Base-by-base conservation (phyloP, 2,797 vertebrate species). In the Pagetopsis macropterus region DNA sequence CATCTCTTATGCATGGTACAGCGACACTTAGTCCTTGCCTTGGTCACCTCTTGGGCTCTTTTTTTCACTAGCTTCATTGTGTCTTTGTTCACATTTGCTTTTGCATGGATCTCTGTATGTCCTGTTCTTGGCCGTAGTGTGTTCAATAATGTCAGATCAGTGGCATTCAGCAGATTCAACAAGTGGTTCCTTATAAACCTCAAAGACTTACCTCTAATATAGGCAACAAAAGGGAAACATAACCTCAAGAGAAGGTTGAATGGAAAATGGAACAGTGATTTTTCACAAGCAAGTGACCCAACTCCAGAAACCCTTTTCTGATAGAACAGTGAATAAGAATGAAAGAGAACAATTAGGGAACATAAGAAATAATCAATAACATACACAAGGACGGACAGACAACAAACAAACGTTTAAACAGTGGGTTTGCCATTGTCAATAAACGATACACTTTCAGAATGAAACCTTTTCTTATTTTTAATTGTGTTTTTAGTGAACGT, bases 151-250 rank as follows among this genome's bases (percentile, higher is more conserved):
- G 76, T 84, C 85, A 67, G 64, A 75, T 75, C 64, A 16, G 33
- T 51, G 57, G 81, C 75, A 79, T 85, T 90, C 78, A 85, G 79
- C 66, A 61, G 69, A 81, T 66, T 57, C 81, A 79, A 88, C 76
- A 88, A 89, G 83, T 70, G 41, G 41, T 64, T 85, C 66, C 70
- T 78, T 55, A 57, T 62, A 81, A 79, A 65, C 45, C 61, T 75
- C 54, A 76, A 78, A 85, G 63, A 75, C 66, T 19, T 48, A 79
- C 71, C 48, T 64, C 58, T 72, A 46, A 50, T 63, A 50, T 60
- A 78, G 71, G 58, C 58, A 31, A 64, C 6, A n/a, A 50, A 27
- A 67, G 57, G 66, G 84, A 70, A 78, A 15, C 65, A 74, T 82
- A 81, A 67, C 31, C 41, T 63, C 62, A 80, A 62, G 68, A 83